Conservation (phyloP, 2,888 invertebrate genomes). For the Leptopilina syphax region DNA sequence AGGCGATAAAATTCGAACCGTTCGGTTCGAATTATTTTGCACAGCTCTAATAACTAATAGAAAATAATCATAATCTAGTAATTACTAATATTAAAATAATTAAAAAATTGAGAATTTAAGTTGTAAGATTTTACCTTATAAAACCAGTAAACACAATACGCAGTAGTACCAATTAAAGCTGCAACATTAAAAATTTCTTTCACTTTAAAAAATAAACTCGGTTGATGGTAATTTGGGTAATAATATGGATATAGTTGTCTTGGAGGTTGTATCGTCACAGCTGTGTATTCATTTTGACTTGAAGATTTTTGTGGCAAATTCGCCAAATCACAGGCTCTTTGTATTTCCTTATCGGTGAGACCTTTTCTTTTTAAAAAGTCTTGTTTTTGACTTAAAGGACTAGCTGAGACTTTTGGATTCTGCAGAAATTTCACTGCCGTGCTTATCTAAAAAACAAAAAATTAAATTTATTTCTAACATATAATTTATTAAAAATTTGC, state of each 20-base stretch:
- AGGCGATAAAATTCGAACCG: too few relatives aligned
- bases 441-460: conserved; percentile 81
- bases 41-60: too few relatives aligned
- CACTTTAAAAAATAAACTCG: conserved; percentile 78
- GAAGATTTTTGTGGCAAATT: conserved; percentile 50
- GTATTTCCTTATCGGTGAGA: conserved; percentile 86
- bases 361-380: conserved; percentile 88
- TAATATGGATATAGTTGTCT: conserved; percentile 60
- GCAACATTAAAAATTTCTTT: conserved; percentile 85
- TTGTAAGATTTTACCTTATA: conserved; percentile 82
- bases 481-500: too few relatives aligned
- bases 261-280: conserved; percentile 67
- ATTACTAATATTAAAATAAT: too few relatives aligned
- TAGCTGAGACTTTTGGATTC: conserved; percentile 89
- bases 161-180: conserved; percentile 86
- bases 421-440: conserved; percentile 92
- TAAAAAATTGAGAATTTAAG: too few relatives aligned
- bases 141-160: conserved; percentile 88
- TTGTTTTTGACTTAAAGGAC: conserved; percentile 87
- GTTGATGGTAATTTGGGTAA: conserved; percentile 66
- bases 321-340: conserved; percentile 85
- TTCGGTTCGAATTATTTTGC: too few relatives aligned
- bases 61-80: too few relatives aligned
- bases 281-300: conserved; percentile 62
- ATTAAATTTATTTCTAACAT: conserved; percentile 34